Conservation (phyloP, 2,888 invertebrate genomes). For the Abscondita cerata region DNA sequence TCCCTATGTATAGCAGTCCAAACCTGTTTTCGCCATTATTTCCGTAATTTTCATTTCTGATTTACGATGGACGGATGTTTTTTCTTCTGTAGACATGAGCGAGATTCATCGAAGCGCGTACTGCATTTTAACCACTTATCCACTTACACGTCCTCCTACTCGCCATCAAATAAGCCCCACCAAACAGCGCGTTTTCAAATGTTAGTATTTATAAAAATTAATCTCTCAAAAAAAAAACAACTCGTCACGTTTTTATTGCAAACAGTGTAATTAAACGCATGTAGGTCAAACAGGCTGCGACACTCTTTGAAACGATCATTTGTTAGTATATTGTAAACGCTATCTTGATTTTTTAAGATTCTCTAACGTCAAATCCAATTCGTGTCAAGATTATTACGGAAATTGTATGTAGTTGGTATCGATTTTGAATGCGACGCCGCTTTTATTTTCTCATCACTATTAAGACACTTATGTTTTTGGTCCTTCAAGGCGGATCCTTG, state of each 20-base stretch:
- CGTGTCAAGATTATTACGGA: too few species aligned
- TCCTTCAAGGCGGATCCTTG: too few species aligned
- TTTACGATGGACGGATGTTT: slow-evolving; percentile 42
- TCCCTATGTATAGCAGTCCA: slow-evolving; percentile 45
- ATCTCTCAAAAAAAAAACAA: neutral
- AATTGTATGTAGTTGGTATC: too few species aligned
- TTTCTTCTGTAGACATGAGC: slow-evolving; percentile 55
- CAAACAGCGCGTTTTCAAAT: slow-evolving; percentile 12
- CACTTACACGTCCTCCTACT: slow-evolving; percentile 47
- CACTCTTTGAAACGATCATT: too few species aligned
- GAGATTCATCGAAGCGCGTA: slow-evolving; percentile 57
- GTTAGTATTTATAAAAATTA: slow-evolving; percentile 14
- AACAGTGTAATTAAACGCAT: too few species aligned
- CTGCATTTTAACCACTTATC: slow-evolving; percentile 59
- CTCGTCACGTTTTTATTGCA: neutral
- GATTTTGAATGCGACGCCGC: too few species aligned
- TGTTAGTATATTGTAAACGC: too few species aligned
- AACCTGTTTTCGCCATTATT: slow-evolving; percentile 9
- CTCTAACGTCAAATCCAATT: too few species aligned
- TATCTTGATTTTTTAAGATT: too few species aligned
- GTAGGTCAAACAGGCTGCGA: too few species aligned
- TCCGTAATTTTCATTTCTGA: slow-evolving; percentile 18
- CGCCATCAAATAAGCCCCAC: slow-evolving; percentile 27
- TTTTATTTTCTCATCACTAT: too few species aligned
- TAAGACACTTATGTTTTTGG: too few species aligned